Evolutionary conservation across 2,113 vertebrate species (phyloP), one percentile per base, ranked within the genome.

Genomic region (Semnornis frantzii): DNA sequence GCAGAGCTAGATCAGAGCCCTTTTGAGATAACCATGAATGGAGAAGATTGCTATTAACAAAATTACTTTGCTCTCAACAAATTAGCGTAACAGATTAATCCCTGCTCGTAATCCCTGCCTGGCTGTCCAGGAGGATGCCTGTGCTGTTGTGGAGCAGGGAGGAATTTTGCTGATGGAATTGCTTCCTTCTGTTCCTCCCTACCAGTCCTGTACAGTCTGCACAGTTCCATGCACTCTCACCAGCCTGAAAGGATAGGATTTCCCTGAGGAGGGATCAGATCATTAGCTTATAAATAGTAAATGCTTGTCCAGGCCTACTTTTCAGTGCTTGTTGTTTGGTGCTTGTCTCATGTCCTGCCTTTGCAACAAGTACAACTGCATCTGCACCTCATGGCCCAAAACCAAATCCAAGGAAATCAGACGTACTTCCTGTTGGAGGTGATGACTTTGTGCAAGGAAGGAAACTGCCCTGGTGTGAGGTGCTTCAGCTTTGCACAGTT

Each of bases 231-330:
- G 1, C 1, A 4, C 30, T 90, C 80, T 44, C 46, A 8, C 8
- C 83, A 60, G 73, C 54, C 73, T 3, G 2, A 54, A 60, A 77
- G 91, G 93, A 30, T 71, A 87, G 85, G 89, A 87, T 96, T 91
- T 94, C 94, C 92, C 89, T 50, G 34, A 0, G 8, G 94, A 95
- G 73, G 55, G 79, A 94, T 96, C 96, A 83, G 79, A 80, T 96
- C 75, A 92, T 89, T 46, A 73, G 57, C 28, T 91, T 96, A 96
- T 95, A 96, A 94, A 96, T 95, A 95, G 95, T 85, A 94, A 89
- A 91, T 82, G 91, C 82, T 75, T 74, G 78, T 66, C 82, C 68
- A 24, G 83, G 87, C 78, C 92, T 89, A 31, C 75, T 74, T 76
- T 52, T 0, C 5, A 66, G 64, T n/a, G 31, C 1, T 2, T 4